These are phyloP conservation scores for Drosophila kepulauana DNA, from an alignment of 1,140 invertebrate species.

Conservation along the genomic window DNA sequence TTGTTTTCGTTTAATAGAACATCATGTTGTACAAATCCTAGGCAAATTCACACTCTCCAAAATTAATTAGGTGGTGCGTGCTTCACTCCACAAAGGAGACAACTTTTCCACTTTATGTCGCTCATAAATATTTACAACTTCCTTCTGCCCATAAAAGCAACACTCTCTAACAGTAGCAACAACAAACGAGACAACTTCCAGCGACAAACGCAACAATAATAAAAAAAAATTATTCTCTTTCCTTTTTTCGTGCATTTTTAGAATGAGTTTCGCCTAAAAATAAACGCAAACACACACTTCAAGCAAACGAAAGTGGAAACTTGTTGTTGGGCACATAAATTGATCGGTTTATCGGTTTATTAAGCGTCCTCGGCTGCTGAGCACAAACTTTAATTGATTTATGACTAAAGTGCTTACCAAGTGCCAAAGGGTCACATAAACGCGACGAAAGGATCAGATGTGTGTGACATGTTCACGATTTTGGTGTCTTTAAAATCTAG, in stretches of 20 bases:
- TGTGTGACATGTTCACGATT: neutral
- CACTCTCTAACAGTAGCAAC: constrained; percentile 37
- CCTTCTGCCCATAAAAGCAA: constrained; percentile 70
- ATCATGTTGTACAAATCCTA: constrained; percentile 46
- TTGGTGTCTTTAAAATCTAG: neutral
- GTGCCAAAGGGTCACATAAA: constrained; percentile 3
- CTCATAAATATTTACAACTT: constrained; percentile 78
- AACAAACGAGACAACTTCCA: constrained; percentile 28
- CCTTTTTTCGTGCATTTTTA: constrained; percentile 63
- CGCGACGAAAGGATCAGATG: neutral
- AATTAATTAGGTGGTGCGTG: constrained; percentile 73
- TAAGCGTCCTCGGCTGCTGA: constrained; percentile 21
- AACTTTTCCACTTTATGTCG: constrained; percentile 64
- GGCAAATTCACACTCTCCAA: constrained; percentile 71
- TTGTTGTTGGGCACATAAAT: constrained; percentile 67
- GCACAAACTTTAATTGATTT: constrained; percentile 75
- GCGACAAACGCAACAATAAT: constrained; percentile 45
- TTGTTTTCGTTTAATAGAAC: neutral
- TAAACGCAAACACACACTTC: constrained; percentile 45
- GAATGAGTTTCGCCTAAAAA: constrained; percentile 52
- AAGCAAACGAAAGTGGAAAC: constrained; percentile 40
- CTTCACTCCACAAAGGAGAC: constrained; percentile 32
- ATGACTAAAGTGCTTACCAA: constrained; percentile 49
- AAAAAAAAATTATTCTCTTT: constrained; percentile 47
- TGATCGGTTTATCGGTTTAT: constrained; percentile 62